Evolutionary conservation across 1,140 invertebrate genomes (phyloP), one percentile per base, ranked within the genome.

Genomic region (Drosophila miranda): DNA sequence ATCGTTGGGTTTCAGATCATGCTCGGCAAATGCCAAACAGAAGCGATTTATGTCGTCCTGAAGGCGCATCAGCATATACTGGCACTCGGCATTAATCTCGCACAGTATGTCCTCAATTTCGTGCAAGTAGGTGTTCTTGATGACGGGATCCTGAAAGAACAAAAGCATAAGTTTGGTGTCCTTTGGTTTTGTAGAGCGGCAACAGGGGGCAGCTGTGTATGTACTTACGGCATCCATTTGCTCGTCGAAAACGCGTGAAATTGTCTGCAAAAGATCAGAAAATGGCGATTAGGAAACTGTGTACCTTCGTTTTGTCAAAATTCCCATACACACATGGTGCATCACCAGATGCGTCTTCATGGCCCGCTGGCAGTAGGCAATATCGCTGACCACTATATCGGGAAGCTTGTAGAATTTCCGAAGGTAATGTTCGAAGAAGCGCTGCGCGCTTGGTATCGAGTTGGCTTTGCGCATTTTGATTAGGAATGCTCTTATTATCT

Each of bases 351-450:
- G 57, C 1, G 67, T 53, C 49, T 83, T 84, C 67, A 90, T 55
- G 2, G 81, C 68, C 6, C 81, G 71, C 46, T 90, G 89, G 8
- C 84, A 89, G 67, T 90, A 90, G 8, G 78, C 72, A 49, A 90
- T 90, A 43, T 90, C 89, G 45, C 90, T 70, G 4, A 74, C 69
- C 21, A 90, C 46, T n/a, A 78, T 74, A 1, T 50, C 38, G 6
- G 89, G 89, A 19, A 90, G 26, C 28, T 83, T 83, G 70, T 90
- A 90, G 44, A 83, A 90, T 43, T 78, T 76, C 5, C 84, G 79
- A 11, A 90, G 55, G 54, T 90, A 90, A 53, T 79, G 73, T 9
- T 80, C 75, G 21, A 86, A 90, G 28, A 89, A 88, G 5, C 51
- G 41, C 4, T 75, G 53, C 0, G 83, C 82, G 41, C 71, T 75